phyloP scores from a whole-genome alignment of 2,113 vertebrate genomes.

The Marmota monax region DNA sequence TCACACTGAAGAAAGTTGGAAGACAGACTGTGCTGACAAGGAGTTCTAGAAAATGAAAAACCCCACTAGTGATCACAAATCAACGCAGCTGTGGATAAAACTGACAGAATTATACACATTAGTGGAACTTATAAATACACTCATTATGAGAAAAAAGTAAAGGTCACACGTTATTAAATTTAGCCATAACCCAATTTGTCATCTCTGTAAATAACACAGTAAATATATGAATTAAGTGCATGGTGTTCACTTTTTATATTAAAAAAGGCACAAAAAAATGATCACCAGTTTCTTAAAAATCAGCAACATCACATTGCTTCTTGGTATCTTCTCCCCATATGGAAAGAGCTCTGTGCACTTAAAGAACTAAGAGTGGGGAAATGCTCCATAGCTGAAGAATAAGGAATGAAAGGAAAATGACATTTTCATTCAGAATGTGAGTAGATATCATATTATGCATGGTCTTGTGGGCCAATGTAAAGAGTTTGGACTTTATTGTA shows the following conservation, averaged over 20 bases:
- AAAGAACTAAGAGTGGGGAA: background rate
- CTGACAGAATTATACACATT: slow-evolving; percentile 24
- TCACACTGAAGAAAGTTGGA: background rate
- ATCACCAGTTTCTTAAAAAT: slow-evolving; percentile 56
- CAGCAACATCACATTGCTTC: background rate
- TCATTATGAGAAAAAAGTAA: slow-evolving; percentile 43
- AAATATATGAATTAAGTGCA: slow-evolving; percentile 42
- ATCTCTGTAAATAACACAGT: slow-evolving; percentile 58
- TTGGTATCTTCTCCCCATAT: background rate
- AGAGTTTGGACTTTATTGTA: background rate
- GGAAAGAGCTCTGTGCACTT: background rate
- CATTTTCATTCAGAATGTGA: background rate
- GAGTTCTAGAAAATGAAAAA: slow-evolving; percentile 30
- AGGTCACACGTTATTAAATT: slow-evolving; percentile 60
- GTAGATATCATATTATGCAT: background rate
- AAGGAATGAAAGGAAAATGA: background rate
- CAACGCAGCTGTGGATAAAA: slow-evolving; percentile 19
- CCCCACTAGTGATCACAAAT: slow-evolving; percentile 25
- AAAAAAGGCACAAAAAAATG: background rate
- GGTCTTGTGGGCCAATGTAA: background rate
- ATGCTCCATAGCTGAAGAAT: background rate
- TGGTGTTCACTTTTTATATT: background rate
- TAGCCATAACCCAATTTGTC: slow-evolving; percentile 44
- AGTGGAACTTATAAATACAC: slow-evolving; percentile 54
- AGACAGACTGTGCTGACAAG: slow-evolving; percentile 23